Evolutionary conservation across 1,140 invertebrate genomes (phyloP).

Genomic region (Drosophila sucinea): DNA sequence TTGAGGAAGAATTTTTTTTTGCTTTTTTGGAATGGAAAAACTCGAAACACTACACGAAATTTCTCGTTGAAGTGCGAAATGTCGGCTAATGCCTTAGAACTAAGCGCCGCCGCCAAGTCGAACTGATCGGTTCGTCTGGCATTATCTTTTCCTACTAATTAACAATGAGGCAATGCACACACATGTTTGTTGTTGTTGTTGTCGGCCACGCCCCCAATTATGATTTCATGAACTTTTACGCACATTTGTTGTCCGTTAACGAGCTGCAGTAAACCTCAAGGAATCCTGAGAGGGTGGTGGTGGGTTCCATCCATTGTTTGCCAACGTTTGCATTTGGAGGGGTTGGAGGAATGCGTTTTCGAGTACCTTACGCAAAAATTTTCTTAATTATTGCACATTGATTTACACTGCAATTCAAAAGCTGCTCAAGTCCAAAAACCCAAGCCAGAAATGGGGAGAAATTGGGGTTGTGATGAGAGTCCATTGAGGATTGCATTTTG

Average conservation of each 20-base stretch:
- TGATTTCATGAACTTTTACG: constrained; percentile 71
- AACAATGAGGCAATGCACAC: constrained; percentile 50
- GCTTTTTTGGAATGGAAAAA: constrained; percentile 20
- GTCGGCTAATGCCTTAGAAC: constrained; percentile 52
- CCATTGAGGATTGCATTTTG: constrained; percentile 57
- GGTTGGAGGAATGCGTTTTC: constrained; percentile 47
- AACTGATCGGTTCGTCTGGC: constrained; percentile 10
- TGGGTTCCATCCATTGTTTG: constrained; percentile 45
- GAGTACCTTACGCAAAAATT: constrained; percentile 66
- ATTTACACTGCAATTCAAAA: constrained; percentile 54
- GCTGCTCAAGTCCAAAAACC: no score
- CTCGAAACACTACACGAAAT: constrained; percentile 69
- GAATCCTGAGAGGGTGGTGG: not conserved
- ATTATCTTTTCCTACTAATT: constrained; percentile 51
- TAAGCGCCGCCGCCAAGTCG: constrained; percentile 53
- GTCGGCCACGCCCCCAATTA: constrained; percentile 42
- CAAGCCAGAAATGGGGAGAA: constrained; percentile 28
- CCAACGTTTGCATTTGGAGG: not conserved
- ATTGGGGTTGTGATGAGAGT: constrained; percentile 24
- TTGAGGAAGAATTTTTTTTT: constrained; percentile 7
- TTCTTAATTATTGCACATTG: constrained; percentile 77
- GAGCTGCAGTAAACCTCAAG: constrained; percentile 32
- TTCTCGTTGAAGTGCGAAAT: constrained; percentile 74
- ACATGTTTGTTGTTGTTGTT: constrained; percentile 29
- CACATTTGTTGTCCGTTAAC: constrained; percentile 72